These are phyloP conservation scores for Dendronephthya gigantea DNA, from an alignment of 64 coral and sea anemone species.

Conservation along the genomic window DNA sequence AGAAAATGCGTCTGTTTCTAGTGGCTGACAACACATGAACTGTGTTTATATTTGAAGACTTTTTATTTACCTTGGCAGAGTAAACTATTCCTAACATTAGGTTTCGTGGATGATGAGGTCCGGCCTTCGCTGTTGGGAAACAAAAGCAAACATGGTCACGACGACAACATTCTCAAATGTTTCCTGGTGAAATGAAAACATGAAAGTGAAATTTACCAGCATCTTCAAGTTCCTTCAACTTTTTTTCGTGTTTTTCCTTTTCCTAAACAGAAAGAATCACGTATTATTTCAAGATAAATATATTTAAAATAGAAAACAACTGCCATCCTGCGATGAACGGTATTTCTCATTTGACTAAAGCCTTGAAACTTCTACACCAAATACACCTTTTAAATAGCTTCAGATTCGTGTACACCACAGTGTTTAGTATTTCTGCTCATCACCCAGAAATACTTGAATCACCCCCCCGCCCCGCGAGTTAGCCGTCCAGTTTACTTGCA, in stretches of 20 bases:
- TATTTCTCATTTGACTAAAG: no score
- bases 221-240: not conserved
- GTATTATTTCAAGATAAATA: not conserved
- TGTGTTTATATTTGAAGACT: no score
- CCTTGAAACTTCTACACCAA: no score
- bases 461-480: no score
- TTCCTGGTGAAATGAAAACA: not conserved
- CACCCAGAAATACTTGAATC: no score
- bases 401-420: no score
- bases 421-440: no score
- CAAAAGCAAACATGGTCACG: not conserved
- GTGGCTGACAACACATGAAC: no score
- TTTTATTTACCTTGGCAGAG: constrained; percentile 77
- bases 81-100: constrained; percentile 89
- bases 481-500: no score
- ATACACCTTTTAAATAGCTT: no score
- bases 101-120: constrained; percentile 90
- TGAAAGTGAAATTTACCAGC: not conserved
- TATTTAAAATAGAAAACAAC: not conserved
- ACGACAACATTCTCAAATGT: not conserved
- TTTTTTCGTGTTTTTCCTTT: constrained; percentile 14
- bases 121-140: constrained; percentile 65
- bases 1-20: no score
- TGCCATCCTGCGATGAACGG: no score
- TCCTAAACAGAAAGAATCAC: not conserved